Evolutionary conservation across 2,797 vertebrate species (phyloP), one percentile per base, ranked within the genome.

Genomic region (Prunella strophiata): DNA sequence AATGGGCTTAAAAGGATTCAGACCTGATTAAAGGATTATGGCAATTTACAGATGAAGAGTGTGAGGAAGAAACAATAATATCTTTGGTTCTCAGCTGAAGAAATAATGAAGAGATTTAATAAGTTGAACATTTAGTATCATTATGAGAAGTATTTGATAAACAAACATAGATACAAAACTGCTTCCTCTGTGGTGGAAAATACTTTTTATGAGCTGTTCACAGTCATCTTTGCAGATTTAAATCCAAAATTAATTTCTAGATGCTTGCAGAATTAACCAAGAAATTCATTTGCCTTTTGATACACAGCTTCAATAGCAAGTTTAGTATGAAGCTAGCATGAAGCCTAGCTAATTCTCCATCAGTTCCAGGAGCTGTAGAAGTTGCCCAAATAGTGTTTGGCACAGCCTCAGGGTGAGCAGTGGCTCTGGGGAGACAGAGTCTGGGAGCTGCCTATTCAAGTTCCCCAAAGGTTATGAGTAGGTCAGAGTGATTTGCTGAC

Each of bases 221-320:
- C 0, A 4, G 50, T 73, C 50, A 43, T 77, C 34, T 88, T 88
- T 48, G 50, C 71, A 61, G 52, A 74, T 90, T 76, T 71, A 91
- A 95, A 77, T 88, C 29, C 63, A 25, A 32, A 90, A 57, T 84
- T 77, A 87, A 88, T 94, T 94, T 88, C 77, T 87, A 58, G 71
- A 65, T 85, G 34, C 59, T 92, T 91, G 55, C 16, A 67, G 52
- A 86, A 76, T 76, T 91, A 93, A 73, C 59, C 38, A 91, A 89
- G 67, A 94, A 90, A 71, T 76, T 84, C 0, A 29, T 79, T 90
- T 82, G 20, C 32, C 38, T 86, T 93, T 90, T 82, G 63, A 82
- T 93, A 91, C 21, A 34, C 29, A 89, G 48, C 58, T 84, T 45
- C 74, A 94, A 16, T 76, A 82, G 34, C n/a, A 85, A 88, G 55